Conservation (phyloP, 1,140 invertebrate species). For the Drosophila ficusphila region DNA sequence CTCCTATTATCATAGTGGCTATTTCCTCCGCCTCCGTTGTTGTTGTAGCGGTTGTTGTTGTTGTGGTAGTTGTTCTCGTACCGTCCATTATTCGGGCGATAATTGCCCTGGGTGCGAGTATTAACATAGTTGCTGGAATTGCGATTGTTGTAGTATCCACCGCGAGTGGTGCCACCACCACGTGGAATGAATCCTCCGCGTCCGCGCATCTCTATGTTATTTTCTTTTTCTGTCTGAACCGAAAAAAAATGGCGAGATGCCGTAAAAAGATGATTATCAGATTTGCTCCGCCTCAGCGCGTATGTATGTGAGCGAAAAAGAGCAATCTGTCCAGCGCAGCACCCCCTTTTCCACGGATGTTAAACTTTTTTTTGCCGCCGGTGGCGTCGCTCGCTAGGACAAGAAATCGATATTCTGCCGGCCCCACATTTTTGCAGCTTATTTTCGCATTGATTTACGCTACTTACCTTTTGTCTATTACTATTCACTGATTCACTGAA, state of each 20-base stretch:
- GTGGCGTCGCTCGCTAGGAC: conserved; percentile 8
- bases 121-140: conserved; percentile 76
- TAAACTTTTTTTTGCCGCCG: conserved; percentile 5
- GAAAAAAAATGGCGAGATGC: neutral
- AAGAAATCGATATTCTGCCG: conserved; percentile 40
- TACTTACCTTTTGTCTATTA: conserved; percentile 14
- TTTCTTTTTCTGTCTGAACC: neutral
- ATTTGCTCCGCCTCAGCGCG: neutral
- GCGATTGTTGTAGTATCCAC: conserved; percentile 74
- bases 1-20: conserved; percentile 72
- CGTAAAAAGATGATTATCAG: neutral
- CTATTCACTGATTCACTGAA: neutral
- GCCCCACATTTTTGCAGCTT: neutral
- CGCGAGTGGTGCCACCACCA: conserved; percentile 65
- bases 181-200: conserved; percentile 74
- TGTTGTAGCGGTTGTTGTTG: conserved; percentile 56
- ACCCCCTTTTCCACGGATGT: conserved; percentile 2
- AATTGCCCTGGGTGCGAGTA: conserved; percentile 71
- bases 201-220: conserved; percentile 65
- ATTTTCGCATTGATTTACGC: neutral
- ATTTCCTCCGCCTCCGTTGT: conserved; percentile 37
- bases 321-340: conserved; percentile 19
- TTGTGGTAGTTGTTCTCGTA: conserved; percentile 72
- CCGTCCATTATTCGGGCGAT: conserved; percentile 63
- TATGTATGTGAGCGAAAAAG: conserved; percentile 4